A percentile compares a stretch with the other conserved stretches of the same genome.
Conservation (phyloP, 2,113 vertebrate species). For the Hippocampus barbouri region DNA sequence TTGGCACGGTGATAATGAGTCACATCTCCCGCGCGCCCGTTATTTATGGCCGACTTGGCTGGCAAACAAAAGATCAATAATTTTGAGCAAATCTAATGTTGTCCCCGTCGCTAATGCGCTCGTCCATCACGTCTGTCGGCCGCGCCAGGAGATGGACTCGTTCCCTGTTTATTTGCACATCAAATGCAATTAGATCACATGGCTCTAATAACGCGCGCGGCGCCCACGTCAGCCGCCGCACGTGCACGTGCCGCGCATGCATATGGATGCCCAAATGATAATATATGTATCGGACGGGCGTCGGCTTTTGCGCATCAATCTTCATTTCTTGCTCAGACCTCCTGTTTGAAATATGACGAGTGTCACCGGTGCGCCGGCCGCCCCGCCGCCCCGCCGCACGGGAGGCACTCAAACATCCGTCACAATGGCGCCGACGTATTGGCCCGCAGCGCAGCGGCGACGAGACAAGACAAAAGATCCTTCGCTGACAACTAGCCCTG, state of each 20-base stretch:
- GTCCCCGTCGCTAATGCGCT: slow-evolving; percentile 78
- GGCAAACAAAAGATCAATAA: slow-evolving; percentile 84
- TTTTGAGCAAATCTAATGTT: slow-evolving; percentile 84
- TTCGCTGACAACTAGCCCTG: slow-evolving; percentile 71
- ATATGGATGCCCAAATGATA: slow-evolving; percentile 71
- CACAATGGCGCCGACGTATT: slow-evolving; percentile 50
- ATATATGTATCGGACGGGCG: slow-evolving; percentile 63
- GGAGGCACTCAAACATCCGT: slow-evolving; percentile 62
- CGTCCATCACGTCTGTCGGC: slow-evolving; percentile 79
- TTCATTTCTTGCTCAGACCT: slow-evolving; percentile 74
- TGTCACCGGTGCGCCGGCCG: slow-evolving; percentile 64
- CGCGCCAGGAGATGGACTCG: slow-evolving; percentile 75
- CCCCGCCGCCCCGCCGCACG: slow-evolving; percentile 40
- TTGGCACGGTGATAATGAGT: slow-evolving; percentile 79
- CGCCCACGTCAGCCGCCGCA: neutral
- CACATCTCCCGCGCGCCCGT: slow-evolving; percentile 74
- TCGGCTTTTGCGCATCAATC: slow-evolving; percentile 70
- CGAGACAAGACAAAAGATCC: slow-evolving; percentile 66
- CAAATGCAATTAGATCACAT: slow-evolving; percentile 78
- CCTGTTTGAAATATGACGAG: slow-evolving; percentile 74
- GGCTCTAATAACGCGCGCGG: slow-evolving; percentile 68
- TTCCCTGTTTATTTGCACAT: slow-evolving; percentile 78
- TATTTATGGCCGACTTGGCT: slow-evolving; percentile 81
- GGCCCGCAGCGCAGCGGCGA: slow-evolving; percentile 50
- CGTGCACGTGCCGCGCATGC: slow-evolving; percentile 35